A percentile compares a stretch with the other conserved stretches of the same genome.
Evolutionary conservation across 1,140 invertebrate species (phyloP).

Genomic region (Mesaphorura yosii): DNA sequence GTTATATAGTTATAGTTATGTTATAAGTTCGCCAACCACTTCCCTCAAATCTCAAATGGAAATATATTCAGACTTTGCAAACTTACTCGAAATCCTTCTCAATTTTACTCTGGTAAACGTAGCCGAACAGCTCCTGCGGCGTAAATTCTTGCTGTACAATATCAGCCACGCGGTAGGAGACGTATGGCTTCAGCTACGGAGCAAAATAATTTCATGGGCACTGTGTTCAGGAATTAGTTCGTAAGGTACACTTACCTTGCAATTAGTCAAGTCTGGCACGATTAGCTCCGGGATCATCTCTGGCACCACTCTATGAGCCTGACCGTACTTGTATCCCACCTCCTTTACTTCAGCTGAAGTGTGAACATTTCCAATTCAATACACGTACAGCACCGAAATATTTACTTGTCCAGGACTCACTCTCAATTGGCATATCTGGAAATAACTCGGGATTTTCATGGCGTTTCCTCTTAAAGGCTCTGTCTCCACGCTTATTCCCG

Average conservation of each 20-base stretch:
- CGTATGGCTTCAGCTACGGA: slow-evolving; percentile 78
- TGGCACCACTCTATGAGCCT: slow-evolving; percentile 53
- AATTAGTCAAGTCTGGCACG: slow-evolving; percentile 73
- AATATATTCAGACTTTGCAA: neutral
- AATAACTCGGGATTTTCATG: neutral
- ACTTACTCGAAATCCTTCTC: slow-evolving; percentile 53
- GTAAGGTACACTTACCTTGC: slow-evolving; percentile 40
- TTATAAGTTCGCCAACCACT: no score
- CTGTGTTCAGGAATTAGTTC: neutral
- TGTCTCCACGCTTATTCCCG: slow-evolving; percentile 1
- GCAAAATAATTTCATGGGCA: slow-evolving; percentile 15
- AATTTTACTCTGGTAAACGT: slow-evolving; percentile 69
- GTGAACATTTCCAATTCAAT: slow-evolving; percentile 2
- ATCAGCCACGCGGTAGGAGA: slow-evolving; percentile 66
- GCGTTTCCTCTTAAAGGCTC: neutral
- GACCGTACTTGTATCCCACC: slow-evolving; percentile 43
- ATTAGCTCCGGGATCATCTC: slow-evolving; percentile 87
- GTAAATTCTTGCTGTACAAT: slow-evolving; percentile 68
- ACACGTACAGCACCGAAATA: neutral
- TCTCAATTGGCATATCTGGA: slow-evolving; percentile 7
- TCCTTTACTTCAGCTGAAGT: slow-evolving; percentile 49
- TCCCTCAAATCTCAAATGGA: neutral
- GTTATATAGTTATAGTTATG: neutral
- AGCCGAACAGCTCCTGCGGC: slow-evolving; percentile 69
- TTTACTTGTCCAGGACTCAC: neutral